phyloP scores from a whole-genome alignment of 2,113 vertebrate genomes.

The Vulpes vulpes region DNA sequence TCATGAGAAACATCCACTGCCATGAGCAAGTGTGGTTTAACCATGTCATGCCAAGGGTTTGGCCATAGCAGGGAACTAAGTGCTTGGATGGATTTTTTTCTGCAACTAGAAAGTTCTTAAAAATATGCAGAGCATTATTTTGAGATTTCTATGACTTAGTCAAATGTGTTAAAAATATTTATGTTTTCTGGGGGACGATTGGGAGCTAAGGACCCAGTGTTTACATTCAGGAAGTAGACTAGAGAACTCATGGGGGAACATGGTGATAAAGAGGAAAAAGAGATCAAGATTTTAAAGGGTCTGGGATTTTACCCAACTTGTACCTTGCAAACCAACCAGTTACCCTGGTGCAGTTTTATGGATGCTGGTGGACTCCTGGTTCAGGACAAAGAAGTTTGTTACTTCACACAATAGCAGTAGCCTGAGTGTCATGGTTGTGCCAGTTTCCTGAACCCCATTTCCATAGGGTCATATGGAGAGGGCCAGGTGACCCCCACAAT shows the following conservation, averaged over 20 bases:
- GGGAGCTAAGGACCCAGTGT: background rate
- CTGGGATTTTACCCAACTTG: background rate
- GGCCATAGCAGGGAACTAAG: background rate
- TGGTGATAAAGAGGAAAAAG: background rate
- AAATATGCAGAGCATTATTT: background rate
- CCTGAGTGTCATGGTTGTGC: background rate
- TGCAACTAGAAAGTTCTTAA: background rate
- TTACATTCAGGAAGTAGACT: background rate
- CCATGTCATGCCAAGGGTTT: background rate
- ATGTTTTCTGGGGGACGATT: background rate
- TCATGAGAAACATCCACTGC: background rate
- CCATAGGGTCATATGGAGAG: background rate
- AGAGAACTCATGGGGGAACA: background rate
- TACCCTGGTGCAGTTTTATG: background rate
- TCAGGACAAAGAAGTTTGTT: background rate
- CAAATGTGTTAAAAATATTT: background rate
- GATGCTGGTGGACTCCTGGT: background rate
- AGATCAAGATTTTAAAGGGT: background rate
- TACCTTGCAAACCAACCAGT: background rate
- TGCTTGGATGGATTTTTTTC: background rate
- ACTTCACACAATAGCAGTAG: background rate
- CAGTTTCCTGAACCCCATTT: background rate
- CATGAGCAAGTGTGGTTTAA: background rate
- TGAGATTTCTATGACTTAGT: constrained; percentile 20
- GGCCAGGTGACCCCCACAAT: background rate